Percentiles rank a stretch among this genome's conserved stretches.
These are phyloP conservation scores for Trididemnum miniatum DNA, from an alignment of 23 tunicate genomes.

Conservation along the genomic window DNA sequence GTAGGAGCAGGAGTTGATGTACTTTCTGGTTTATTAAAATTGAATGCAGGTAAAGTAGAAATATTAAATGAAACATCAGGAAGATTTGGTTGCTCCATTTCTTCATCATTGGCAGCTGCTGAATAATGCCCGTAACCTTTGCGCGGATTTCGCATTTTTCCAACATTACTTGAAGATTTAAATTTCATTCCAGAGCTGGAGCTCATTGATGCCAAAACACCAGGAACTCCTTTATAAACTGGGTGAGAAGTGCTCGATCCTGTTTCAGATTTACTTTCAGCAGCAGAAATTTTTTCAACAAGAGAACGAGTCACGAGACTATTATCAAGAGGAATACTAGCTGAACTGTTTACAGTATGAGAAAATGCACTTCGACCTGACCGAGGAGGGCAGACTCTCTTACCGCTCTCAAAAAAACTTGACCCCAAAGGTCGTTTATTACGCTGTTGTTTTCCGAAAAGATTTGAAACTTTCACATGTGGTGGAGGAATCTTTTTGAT, in stretches of 20 bases:
- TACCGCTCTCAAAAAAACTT: background rate
- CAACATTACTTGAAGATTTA: background rate
- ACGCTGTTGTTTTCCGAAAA: constrained; percentile 6
- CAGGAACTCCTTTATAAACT: constrained; percentile 23
- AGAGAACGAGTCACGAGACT: constrained; percentile 17
- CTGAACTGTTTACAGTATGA: background rate
- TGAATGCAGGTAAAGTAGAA: constrained; percentile 7
- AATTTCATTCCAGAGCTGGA: constrained; percentile 19
- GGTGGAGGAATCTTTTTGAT: constrained; percentile 36
- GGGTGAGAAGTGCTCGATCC: background rate
- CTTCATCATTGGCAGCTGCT: background rate
- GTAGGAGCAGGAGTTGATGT: constrained; percentile 28
- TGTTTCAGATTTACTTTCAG: background rate
- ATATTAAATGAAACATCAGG: constrained; percentile 21
- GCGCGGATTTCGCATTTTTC: constrained; percentile 24
- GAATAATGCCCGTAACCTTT: constrained; percentile 14
- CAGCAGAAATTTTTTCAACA: background rate
- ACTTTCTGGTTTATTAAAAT: constrained; percentile 20
- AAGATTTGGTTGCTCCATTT: background rate
- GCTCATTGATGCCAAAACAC: constrained; percentile 1
- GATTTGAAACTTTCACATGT: background rate
- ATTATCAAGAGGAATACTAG: constrained; percentile 27
- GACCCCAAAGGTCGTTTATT: constrained; percentile 21
- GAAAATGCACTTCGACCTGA: background rate
- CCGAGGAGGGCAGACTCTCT: constrained; percentile 4